phyloP scores from a whole-genome alignment of 1,140 invertebrate species.

The Vollenhovia emeryi region DNA sequence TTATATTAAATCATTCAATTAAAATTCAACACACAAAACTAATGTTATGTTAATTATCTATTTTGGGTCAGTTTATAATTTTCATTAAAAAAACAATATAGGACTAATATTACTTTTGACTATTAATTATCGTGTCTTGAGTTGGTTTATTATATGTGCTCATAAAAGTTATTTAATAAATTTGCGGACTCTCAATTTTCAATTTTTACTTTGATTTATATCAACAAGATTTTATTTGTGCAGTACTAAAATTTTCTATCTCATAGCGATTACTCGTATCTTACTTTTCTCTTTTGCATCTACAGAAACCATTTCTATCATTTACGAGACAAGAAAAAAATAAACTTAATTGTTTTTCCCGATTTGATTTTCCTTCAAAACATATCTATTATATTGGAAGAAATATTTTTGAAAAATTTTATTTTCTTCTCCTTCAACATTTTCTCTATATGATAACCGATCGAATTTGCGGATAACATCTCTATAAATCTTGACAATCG shows the following conservation, averaged over 20 bases:
- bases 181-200: not conserved
- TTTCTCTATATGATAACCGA: not conserved
- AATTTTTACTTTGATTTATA: not conserved
- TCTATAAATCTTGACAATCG: slow-evolving; percentile 41
- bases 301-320: not conserved
- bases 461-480: slow-evolving; percentile 21
- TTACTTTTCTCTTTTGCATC: not conserved
- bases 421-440: not conserved
- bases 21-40: not conserved
- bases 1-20: not conserved
- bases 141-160: not conserved
- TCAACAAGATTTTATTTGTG: not conserved
- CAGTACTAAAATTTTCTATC: not conserved
- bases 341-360: not conserved
- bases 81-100: not conserved
- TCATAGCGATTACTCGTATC: slow-evolving; percentile 60
- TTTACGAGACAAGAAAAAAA: not conserved
- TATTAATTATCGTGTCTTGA: slow-evolving; percentile 1
- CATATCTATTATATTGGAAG: not conserved
- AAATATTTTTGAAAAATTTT: not conserved
- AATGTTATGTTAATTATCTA: slow-evolving; percentile 9
- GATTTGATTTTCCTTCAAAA: not conserved
- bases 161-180: not conserved
- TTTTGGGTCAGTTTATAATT: not conserved
- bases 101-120: not conserved